Evolutionary conservation across 2,888 invertebrate genomes (phyloP).

Genomic region (Phyto melanocephala): DNA sequence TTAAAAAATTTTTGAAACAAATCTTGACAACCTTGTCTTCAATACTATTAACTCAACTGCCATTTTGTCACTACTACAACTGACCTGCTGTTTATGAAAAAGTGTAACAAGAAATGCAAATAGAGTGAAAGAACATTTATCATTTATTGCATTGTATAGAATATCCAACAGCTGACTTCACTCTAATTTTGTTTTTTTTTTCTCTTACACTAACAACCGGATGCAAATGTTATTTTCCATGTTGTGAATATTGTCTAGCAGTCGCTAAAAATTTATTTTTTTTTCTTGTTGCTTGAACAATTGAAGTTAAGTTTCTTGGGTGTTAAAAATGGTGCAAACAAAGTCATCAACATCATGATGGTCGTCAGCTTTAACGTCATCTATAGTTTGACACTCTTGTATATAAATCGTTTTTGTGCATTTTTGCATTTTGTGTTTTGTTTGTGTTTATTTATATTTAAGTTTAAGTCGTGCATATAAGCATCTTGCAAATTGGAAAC

Average conservation of each 20-base stretch:
- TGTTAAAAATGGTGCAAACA: background rate
- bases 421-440: background rate
- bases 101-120: no score
- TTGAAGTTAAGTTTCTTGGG: background rate
- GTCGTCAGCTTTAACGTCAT: background rate
- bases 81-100: background rate
- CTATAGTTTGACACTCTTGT: background rate
- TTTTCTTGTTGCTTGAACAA: background rate
- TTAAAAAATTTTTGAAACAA: no score
- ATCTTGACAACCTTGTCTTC: no score
- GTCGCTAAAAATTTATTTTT: background rate
- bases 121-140: background rate
- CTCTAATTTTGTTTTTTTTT: background rate
- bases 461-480: background rate
- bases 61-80: background rate
- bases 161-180: slow-evolving; percentile 12
- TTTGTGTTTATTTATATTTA: background rate
- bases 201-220: background rate
- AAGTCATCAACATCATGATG: background rate
- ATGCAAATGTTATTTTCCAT: slow-evolving; percentile 13
- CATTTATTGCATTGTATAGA: slow-evolving; percentile 3
- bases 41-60: no score
- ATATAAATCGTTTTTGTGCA: background rate
- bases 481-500: background rate
- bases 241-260: background rate